Percentiles rank a stretch among this genome's conserved stretches.
Conservation (phyloP, 2,888 invertebrate species). For the Pseudococcus viburni region DNA sequence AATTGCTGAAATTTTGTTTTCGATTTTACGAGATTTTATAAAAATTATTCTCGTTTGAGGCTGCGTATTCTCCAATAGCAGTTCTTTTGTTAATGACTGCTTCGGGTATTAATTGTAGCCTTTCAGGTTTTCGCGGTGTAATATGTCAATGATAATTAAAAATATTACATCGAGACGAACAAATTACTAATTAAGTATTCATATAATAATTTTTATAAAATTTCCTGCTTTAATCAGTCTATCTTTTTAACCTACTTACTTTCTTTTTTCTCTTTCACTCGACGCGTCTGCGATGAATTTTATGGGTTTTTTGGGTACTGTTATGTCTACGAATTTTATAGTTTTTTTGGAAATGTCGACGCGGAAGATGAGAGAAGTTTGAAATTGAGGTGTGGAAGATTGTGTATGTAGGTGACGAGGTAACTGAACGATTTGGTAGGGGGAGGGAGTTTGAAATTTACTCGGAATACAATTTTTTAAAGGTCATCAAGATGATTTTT, state of each 20-base stretch:
- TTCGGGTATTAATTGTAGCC: conserved; percentile 31
- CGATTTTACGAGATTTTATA: conserved; percentile 46
- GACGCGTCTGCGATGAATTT: conserved; percentile 2
- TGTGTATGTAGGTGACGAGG: background rate
- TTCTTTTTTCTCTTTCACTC: conserved; percentile 51
- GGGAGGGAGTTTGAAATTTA: too few relatives aligned
- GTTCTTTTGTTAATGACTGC: conserved; percentile 49
- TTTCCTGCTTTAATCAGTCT: conserved; percentile 55
- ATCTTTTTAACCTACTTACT: conserved; percentile 50
- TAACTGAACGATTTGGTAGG: too few relatives aligned
- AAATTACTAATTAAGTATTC: conserved; percentile 55
- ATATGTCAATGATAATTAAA: conserved; percentile 51
- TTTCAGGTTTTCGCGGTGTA: background rate
- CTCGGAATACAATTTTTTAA: too few relatives aligned
- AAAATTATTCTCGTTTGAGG: conserved; percentile 37
- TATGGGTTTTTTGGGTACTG: background rate
- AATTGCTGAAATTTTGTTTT: conserved; percentile 43
- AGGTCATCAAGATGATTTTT: too few relatives aligned
- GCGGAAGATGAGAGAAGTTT: background rate
- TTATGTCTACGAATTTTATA: background rate
- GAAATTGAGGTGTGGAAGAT: background rate
- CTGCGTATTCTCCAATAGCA: conserved; percentile 32
- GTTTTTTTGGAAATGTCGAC: background rate
- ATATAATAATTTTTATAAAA: conserved; percentile 41
- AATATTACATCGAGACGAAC: conserved; percentile 56